Percentiles rank a stretch among this genome's conserved stretches.
Conservation (phyloP, 1,140 invertebrate genomes). For the Panagrolaimus sp. region DNA sequence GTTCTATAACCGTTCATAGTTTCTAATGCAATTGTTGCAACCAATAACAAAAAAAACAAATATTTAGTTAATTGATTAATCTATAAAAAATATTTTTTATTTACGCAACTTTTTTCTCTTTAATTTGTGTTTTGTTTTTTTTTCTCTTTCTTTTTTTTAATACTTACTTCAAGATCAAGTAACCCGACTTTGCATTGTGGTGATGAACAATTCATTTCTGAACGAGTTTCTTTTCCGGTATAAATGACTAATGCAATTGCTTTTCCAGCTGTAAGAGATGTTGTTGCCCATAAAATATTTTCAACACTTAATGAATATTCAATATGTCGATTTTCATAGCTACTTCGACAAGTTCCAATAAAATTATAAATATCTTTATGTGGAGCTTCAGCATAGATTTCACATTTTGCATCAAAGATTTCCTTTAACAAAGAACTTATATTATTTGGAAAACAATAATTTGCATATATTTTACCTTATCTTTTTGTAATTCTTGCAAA, state of each 20-base stretch:
- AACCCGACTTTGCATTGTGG: constrained; percentile 88
- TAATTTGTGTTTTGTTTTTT: neutral
- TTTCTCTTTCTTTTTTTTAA: neutral
- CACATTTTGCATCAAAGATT: constrained; percentile 78
- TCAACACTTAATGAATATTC: constrained; percentile 83
- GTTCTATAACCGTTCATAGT: constrained; percentile 46
- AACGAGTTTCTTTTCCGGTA: constrained; percentile 88
- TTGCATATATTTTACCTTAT: constrained; percentile 61
- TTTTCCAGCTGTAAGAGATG: constrained; percentile 88
- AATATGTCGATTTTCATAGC: constrained; percentile 59
- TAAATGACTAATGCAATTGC: constrained; percentile 87
- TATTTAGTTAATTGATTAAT: constrained; percentile 63
- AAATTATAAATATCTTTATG: constrained; percentile 96
- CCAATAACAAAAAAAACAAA: constrained; percentile 82
- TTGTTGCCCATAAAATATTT: constrained; percentile 97
- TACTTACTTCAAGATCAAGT: constrained; percentile 73
- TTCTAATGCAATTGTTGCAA: constrained; percentile 87
- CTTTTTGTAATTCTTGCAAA: constrained; percentile 79
- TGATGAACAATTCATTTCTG: constrained; percentile 94
- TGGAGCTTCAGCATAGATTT: constrained; percentile 90
- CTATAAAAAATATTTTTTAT: neutral
- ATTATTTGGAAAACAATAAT: neutral
- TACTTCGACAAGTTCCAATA: constrained; percentile 71
- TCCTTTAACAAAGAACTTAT: constrained; percentile 57
- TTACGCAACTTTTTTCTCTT: neutral